Evolutionary conservation across 2,113 vertebrate species (phyloP).

Genomic region (Nibea coibor): DNA sequence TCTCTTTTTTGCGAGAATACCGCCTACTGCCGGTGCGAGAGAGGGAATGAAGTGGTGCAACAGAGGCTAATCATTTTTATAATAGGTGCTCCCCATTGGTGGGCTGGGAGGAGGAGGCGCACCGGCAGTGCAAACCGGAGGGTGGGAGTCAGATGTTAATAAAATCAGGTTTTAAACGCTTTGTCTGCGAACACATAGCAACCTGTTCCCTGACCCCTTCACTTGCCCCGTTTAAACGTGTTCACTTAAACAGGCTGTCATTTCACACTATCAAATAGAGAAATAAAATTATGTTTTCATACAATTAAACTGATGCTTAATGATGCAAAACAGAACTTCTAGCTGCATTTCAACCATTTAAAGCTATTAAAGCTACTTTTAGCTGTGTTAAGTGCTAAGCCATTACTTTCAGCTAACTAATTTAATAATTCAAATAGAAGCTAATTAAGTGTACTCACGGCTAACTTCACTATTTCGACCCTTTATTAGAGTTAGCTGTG

Average conservation of each 20-base stretch:
- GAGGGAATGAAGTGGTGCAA: slow-evolving; percentile 43
- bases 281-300: not conserved
- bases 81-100: slow-evolving; percentile 61
- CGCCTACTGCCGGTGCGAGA: slow-evolving; percentile 50
- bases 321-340: no score
- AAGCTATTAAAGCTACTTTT: not conserved
- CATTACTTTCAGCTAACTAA: not conserved
- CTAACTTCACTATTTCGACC: not conserved
- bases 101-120: slow-evolving; percentile 39
- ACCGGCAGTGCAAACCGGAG: not conserved
- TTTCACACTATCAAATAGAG: no score
- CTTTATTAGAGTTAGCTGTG: not conserved
- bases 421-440: not conserved
- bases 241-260: no score
- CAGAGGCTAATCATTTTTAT: slow-evolving; percentile 49
- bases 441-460: not conserved
- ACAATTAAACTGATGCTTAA: not conserved
- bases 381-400: not conserved
- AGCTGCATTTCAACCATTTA: no score
- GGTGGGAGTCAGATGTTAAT: not conserved
- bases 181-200: no score
- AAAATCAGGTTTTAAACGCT: slow-evolving; percentile 22
- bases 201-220: no score
- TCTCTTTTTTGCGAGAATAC: not conserved
- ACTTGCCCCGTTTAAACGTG: no score